Base-by-base conservation (phyloP, 2,888 invertebrate species). In the Corythucha ciliata region DNA sequence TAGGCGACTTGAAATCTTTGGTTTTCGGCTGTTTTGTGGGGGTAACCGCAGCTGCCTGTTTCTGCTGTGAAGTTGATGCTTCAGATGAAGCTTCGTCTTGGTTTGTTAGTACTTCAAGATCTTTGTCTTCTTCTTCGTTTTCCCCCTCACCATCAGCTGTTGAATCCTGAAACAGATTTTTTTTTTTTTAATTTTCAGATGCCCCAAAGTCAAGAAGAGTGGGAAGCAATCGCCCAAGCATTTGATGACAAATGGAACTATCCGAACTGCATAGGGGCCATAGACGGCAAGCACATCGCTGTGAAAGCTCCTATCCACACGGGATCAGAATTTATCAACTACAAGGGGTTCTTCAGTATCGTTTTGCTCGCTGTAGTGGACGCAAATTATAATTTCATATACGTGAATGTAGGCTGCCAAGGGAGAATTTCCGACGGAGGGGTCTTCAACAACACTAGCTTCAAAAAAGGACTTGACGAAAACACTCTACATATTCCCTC, bases 381-480 rank as follows among this genome's bases (percentile, higher is more conserved):
- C 57, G 56, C 61, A 49, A 58, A 61, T 45, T 63, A 62, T 48
- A 58, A 56, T 52, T 64, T 65, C 54, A 58, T 60, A 41, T 61
- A 58, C 56, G 60, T 56, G 37, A 58, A 64, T 41, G 55, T 64
- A 56, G 63, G 62, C 6, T 60, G 58, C 55, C 59, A 61, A 53
- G 61, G 60, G 21, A 57, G 62, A 44, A 60, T 62, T 52, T 56
- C 57, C 29, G 61, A 63, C 29, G 42, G 27, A 4, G 42, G 42
- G 18, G 42, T 27, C 6, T 42, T 42, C 42, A 41, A 41, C 7
- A 20, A 40, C 10, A 40, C 24, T 40, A 8, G 14, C 36, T 36
- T 36, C 36, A 36, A 36, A 16, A 39, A 16, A 39, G 39, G 8
- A 18, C 39, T 16, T 4, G 18, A 16, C 4, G 39, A 39, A 39